phyloP scores from a whole-genome alignment of 1,140 invertebrate species.

The Gryllus bimaculatus region DNA sequence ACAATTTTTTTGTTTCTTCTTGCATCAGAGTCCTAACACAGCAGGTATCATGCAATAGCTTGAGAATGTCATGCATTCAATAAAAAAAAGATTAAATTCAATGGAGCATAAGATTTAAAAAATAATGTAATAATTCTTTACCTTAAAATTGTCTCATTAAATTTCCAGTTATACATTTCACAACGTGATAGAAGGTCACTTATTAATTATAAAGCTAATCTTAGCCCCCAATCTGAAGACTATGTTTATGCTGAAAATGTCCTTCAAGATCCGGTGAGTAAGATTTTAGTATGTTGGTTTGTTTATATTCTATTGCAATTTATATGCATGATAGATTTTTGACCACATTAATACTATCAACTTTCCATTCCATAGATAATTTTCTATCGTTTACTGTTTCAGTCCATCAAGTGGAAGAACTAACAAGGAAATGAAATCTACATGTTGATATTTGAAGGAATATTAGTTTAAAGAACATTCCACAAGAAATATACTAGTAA shows the following conservation, averaged over 20 bases:
- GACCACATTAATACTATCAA: too few species aligned
- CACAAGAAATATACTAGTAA: not conserved
- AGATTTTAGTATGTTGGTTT: not conserved
- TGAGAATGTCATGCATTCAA: not conserved
- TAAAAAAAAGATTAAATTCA: not conserved
- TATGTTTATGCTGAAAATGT: constrained; percentile 39
- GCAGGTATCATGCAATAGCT: too few species aligned
- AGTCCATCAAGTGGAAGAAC: not conserved
- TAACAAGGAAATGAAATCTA: not conserved
- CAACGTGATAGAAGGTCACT: constrained; percentile 38
- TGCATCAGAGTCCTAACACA: too few species aligned
- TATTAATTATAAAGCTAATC: constrained; percentile 36
- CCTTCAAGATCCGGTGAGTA: constrained; percentile 31
- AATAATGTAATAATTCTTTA: not conserved
- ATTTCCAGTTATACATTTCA: constrained; percentile 35
- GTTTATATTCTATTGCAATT: not conserved
- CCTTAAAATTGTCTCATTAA: constrained; percentile 13
- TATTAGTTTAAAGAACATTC: not conserved
- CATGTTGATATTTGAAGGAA: not conserved
- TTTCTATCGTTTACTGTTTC: not conserved
- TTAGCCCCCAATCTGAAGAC: constrained; percentile 37
- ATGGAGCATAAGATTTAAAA: not conserved
- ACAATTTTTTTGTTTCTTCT: too few species aligned
- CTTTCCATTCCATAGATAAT: too few species aligned
- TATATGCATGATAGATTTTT: too few species aligned